Evolutionary conservation across 2,113 vertebrate genomes (phyloP), one percentile per base, ranked within the genome.

Genomic region (Pampusana beccarii): DNA sequence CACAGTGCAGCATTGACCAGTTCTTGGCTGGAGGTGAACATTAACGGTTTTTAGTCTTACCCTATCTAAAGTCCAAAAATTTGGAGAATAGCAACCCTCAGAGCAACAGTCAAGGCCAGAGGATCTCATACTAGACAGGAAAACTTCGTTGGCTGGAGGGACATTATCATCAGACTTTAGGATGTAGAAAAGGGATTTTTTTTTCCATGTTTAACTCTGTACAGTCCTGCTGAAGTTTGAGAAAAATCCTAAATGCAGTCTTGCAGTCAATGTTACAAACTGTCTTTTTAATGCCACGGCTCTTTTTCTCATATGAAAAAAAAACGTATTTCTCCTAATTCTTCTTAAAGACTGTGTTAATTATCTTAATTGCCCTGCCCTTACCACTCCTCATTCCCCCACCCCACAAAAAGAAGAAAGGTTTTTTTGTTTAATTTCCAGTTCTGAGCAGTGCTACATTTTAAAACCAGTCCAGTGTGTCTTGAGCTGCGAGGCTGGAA

Each of bases 401-500:
- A 18, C 33, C 18, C 6, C 2, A 23, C 10, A 9, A 14, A 15
- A 54, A 62, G 5, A n/a, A 75, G 5, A 74, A 51, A 13, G 1
- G 9, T 8, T 23, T 56, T 31, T 78, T 51, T 15, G 8, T 79
- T 90, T 69, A 51, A 75, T 94, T 91, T 91, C 36, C 46, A 54
- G 1, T 92, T 96, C 58, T 86, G 80, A 90, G 42, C 67, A 81
- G 25, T 61, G 51, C 48, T 94, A 26, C n/a, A 5, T 88, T 96
- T 95, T 96, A 90, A 93, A 96, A 95, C 60, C 38, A 88, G 96
- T 60, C 91, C 94, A 94, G n/a, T 74, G 70, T 92, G 88, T 86
- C 95, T 97, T 93, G 78, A 93, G 72, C 84, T 78, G 96, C 29
- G 44, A 51, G 85, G 90, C 62, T 86, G 96, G 95, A 97, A 97